Evolutionary conservation across 2,797 vertebrate species (phyloP).

Genomic region (Phylloscopus collybita): DNA sequence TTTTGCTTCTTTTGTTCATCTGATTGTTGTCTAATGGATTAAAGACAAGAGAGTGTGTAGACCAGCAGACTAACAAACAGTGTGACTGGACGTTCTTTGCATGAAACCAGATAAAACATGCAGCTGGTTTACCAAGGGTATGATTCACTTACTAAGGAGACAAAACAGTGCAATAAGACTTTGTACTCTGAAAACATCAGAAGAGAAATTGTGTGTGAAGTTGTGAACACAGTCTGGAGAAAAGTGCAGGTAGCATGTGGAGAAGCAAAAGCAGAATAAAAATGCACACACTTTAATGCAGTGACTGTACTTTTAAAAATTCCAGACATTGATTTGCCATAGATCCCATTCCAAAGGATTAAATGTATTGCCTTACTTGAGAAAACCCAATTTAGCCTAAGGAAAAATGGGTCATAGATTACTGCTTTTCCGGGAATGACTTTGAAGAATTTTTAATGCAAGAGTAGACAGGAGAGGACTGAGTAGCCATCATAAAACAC

Average conservation of each 20-base stretch:
- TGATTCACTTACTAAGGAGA: neutral
- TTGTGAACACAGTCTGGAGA: neutral
- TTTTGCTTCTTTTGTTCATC: neutral
- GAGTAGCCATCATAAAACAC: neutral
- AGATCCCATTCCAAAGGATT: slow-evolving; percentile 18
- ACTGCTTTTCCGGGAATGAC: neutral
- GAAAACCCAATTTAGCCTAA: slow-evolving; percentile 11
- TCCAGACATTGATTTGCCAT: neutral
- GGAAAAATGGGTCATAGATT: slow-evolving; percentile 8
- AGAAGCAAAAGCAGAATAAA: neutral
- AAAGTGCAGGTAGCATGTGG: neutral
- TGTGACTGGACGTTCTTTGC: neutral
- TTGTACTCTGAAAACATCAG: neutral
- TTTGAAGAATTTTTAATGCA: slow-evolving; percentile 40
- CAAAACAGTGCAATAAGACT: neutral
- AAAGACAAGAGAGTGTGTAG: neutral
- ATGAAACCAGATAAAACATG: neutral
- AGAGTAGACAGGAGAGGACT: neutral
- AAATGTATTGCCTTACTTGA: neutral
- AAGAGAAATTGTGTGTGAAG: neutral
- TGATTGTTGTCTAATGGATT: neutral
- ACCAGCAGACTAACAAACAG: neutral
- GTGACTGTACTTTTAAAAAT: neutral
- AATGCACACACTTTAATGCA: neutral
- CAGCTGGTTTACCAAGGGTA: neutral